Conservation (phyloP, 1,140 invertebrate species). For the Hylaeus volcanicus region DNA sequence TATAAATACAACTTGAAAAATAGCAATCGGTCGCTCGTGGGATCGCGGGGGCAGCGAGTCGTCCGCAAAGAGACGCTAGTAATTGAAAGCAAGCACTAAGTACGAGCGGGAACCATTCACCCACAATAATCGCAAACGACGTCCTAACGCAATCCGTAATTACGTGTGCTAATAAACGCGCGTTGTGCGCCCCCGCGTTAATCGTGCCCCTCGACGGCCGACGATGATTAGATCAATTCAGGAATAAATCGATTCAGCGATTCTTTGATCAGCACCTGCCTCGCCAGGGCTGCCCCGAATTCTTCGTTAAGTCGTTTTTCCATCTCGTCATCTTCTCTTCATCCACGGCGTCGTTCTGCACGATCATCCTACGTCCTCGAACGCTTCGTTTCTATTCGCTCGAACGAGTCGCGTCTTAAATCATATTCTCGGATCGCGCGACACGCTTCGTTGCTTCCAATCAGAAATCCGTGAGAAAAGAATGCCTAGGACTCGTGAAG, state of each 20-base stretch:
- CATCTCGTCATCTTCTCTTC: slow-evolving; percentile 63
- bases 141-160: slow-evolving; percentile 18
- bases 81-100: background rate
- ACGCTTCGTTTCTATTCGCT: slow-evolving; percentile 39
- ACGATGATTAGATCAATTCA: slow-evolving; percentile 64
- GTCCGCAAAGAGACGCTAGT: background rate
- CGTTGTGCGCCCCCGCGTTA: slow-evolving; percentile 1
- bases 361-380: slow-evolving; percentile 51
- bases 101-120: too few relatives aligned
- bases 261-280: slow-evolving; percentile 59
- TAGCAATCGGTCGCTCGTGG: background rate
- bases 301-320: slow-evolving; percentile 63
- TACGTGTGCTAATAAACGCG: slow-evolving; percentile 11
- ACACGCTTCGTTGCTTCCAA: slow-evolving; percentile 44
- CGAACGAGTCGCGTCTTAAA: slow-evolving; percentile 60
- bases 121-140: background rate
- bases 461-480: slow-evolving; percentile 45
- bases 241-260: slow-evolving; percentile 60
- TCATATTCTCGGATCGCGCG: slow-evolving; percentile 45
- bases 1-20: too few relatives aligned
- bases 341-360: slow-evolving; percentile 53
- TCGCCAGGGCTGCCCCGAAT: slow-evolving; percentile 53
- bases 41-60: background rate
- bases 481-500: background rate
- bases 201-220: background rate